Base-by-base conservation (phyloP, 2,113 vertebrate genomes). In the Equus quagga region DNA sequence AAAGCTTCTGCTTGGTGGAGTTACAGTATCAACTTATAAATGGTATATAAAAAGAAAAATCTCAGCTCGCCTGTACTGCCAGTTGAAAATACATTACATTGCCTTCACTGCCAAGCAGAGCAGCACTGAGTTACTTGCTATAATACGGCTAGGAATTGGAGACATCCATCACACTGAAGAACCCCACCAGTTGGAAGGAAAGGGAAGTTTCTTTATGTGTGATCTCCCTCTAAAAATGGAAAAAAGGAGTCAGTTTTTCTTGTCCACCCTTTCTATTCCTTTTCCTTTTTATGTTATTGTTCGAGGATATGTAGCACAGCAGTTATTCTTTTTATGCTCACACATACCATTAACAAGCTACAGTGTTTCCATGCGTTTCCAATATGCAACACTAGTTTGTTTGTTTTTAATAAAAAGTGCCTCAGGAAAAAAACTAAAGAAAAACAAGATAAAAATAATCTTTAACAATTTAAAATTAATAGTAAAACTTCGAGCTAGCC, bases 21-120 rank as follows among this genome's bases (percentile, higher is more conserved):
- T 72, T 96, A 84, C 14, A 51, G 6, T 15, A 97, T 78, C 62
- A 79, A 85, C 93, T 96, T 96, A 97, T 91, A 96, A 96, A 96
- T 78, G 24, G 89, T 62, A 79, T 84, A 89, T 87, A 85, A 87
- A 97, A 98, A 64, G 75, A 93, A 98, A 97, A 97, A 92, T 11
- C 5, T 87, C 41, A 65, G 28, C 64, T 41, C 36, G 24, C 56
- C 46, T 94, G 44, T 0, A 10, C 18, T 75, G 91, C 46, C 73
- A 36, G 72, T 46, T 95, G 76, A 91, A 78, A 98, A 96, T 49
- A 31, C 69, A 96, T 3, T 67, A 44, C 8, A 56, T 95, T 89
- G 26, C 15, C 19, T 81, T 97, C 28, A 44, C 76, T 76, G 44
- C 83, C 64, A 26, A 88, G 96, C 56, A 85, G 60, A 95, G 51